Evolutionary conservation across 1,140 invertebrate species (phyloP), one percentile per base, ranked within the genome.

Genomic region (Papilio machaon): DNA sequence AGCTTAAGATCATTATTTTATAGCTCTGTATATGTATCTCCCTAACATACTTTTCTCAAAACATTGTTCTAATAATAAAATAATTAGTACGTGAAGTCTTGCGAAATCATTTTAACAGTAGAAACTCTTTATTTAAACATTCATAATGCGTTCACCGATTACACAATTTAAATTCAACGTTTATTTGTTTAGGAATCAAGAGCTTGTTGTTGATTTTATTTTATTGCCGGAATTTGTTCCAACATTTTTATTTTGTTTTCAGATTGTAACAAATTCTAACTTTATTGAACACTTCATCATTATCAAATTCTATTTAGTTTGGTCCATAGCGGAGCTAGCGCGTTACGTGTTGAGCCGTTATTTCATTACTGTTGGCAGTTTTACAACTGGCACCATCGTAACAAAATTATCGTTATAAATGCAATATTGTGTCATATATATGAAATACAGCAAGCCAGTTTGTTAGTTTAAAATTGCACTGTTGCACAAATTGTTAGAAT

Each of bases 301-400:
- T 78, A 78, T 78, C 76, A 78, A 78, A 78, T 60, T 78, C 76
- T 78, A 78, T 78, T 78, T 78, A 78, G 30, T 78, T 35, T n/a
- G 15, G 15, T 35, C 30, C 76, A 47, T 46, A 60, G 35, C 43
- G 46, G 35, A 43, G 52, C 35, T 2, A 54, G 54, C 7, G 30
- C 58, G 76, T 78, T 60, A 78, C 76, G 54, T 78, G 46, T 60
- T 35, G 49, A 58, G 76, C 76, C 54, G 76, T 78, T 78, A 78
- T 78, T 78, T 78, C 76, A 78, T 78, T 78, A 78, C 35, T n/a
- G 54, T 35, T 78, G 76, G 76, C 76, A 78, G 76, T 78, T 78
- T 78, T 78, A 64, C 76, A 78, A 78, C 76, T 78, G 76, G 52
- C 76, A 60, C 76, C 38, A 78, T 78, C 35, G 54, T 78, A 78